phyloP scores from a whole-genome alignment of 2,797 vertebrate species.

The Lerista edwardsae region DNA sequence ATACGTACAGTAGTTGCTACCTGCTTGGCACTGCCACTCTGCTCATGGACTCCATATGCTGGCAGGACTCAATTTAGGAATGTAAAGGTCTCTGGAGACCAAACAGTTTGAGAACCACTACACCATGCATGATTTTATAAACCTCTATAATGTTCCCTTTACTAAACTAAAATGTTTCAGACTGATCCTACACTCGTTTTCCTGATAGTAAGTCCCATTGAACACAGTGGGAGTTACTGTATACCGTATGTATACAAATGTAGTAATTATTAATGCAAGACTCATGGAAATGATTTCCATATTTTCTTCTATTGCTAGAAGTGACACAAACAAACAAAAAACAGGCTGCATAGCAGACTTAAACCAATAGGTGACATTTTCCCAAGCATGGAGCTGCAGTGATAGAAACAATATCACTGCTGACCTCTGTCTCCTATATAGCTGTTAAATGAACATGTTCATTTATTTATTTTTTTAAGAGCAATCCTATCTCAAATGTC shows the following conservation, averaged over 20 bases:
- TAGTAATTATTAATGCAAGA: neutral
- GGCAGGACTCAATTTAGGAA: too few species aligned
- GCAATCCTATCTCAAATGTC: neutral
- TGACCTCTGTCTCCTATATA: neutral
- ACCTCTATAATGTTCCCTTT: neutral
- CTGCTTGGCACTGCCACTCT: too few species aligned
- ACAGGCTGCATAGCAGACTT: neutral
- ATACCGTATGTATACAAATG: neutral
- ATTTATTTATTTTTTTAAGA: neutral
- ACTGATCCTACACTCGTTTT: too few species aligned
- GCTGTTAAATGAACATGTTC: neutral
- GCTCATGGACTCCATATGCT: too few species aligned
- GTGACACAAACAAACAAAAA: neutral
- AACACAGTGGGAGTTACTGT: too few species aligned
- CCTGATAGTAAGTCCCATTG: too few species aligned
- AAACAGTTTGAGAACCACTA: too few species aligned
- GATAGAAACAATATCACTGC: neutral
- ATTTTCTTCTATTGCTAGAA: neutral
- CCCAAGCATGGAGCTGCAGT: neutral
- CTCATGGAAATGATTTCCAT: neutral
- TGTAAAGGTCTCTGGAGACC: too few species aligned
- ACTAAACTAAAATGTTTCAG: neutral
- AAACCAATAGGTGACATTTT: neutral
- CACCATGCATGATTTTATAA: neutral
- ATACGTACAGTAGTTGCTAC: too few species aligned